Conservation (phyloP, 2,797 vertebrate species). For the Hydrolagus colliei region DNA sequence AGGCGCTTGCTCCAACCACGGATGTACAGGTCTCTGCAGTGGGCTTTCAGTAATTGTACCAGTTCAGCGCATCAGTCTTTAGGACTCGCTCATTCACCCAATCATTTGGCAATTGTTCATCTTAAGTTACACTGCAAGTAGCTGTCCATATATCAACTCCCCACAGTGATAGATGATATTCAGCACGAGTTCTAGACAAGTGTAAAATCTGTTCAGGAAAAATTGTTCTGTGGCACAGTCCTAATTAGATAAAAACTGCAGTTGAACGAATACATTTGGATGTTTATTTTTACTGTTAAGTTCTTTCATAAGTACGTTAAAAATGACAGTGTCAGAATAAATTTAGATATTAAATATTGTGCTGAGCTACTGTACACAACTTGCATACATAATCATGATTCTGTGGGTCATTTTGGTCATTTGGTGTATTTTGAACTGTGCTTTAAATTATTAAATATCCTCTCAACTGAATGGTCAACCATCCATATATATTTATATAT, state of each 20-base stretch:
- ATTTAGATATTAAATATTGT: not conserved
- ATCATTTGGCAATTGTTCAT: conserved; percentile 1
- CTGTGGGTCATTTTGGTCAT: not conserved
- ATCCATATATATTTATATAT: not conserved
- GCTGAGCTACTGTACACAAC: not conserved
- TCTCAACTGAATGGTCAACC: not conserved
- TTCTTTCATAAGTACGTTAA: too few relatives aligned
- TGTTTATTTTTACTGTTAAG: too few relatives aligned
- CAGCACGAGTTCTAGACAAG: not conserved
- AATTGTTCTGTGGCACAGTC: not conserved
- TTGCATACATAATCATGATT: not conserved
- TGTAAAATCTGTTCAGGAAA: not conserved
- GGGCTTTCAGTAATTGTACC: not conserved
- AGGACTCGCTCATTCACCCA: conserved; percentile 9
- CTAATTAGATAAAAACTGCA: not conserved
- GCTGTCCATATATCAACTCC: not conserved
- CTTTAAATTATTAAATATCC: not conserved
- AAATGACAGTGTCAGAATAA: not conserved
- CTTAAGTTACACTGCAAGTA: not conserved
- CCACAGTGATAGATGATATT: not conserved
- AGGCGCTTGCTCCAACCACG: too few relatives aligned
- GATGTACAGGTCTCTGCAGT: too few relatives aligned
- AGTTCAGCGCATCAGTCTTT: not conserved
- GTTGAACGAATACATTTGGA: too few relatives aligned
- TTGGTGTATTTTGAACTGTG: not conserved